A percentile compares a stretch with the other conserved stretches of the same genome.
Evolutionary conservation across 2,797 vertebrate genomes (phyloP).

Genomic region (Fringilla coelebs): DNA sequence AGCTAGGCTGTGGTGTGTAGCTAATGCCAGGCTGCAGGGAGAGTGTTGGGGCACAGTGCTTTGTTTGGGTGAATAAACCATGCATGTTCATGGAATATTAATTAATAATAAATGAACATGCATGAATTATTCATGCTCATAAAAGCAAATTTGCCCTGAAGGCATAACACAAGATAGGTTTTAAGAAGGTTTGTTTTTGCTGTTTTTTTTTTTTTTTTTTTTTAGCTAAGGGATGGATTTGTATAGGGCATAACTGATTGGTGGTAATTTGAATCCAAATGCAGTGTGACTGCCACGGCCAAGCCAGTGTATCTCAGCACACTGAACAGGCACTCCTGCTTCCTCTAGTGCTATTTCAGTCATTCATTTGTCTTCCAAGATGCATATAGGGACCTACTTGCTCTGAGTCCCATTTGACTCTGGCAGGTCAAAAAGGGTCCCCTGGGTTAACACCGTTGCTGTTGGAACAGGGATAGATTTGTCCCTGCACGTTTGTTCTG

Average conservation of each 20-base stretch:
- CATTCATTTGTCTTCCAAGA: constrained; percentile 14
- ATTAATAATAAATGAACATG: constrained; percentile 71
- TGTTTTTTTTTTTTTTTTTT: not conserved
- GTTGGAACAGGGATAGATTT: constrained; percentile 47
- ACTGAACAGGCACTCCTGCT: not conserved
- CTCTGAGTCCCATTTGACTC: constrained; percentile 33
- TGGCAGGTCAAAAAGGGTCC: not conserved
- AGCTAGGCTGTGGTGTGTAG: not conserved
- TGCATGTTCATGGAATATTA: constrained; percentile 71
- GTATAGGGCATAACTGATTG: constrained; percentile 19
- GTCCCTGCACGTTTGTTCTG: constrained; percentile 27
- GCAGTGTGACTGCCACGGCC: not conserved
- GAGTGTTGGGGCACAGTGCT: not conserved
- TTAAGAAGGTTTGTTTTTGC: constrained; percentile 7
- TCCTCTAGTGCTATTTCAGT: not conserved
- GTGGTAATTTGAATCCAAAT: constrained; percentile 26
- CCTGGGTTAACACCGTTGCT: not conserved
- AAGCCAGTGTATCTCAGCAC: not conserved
- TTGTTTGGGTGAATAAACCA: constrained; percentile 69
- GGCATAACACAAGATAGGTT: constrained; percentile 59
- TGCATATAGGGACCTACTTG: not conserved
- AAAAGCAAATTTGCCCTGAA: constrained; percentile 72
- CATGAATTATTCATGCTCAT: constrained; percentile 71
- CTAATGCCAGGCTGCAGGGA: not conserved
- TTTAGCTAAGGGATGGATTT: not conserved